Evolutionary conservation across 2,888 invertebrate genomes (phyloP), one percentile per base, ranked within the genome.

Genomic region (Antheraea yamamai): DNA sequence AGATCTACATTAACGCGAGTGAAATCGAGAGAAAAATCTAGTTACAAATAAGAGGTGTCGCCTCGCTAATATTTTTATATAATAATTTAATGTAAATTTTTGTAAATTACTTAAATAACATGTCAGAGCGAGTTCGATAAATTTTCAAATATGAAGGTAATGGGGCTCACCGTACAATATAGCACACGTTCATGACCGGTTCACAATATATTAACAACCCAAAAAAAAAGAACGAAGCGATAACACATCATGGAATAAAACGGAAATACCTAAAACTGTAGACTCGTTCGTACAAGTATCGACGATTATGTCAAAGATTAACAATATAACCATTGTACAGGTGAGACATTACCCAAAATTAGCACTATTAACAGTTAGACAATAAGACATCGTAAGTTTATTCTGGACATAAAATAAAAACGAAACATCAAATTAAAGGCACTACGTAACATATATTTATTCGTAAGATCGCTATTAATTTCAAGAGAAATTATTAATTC

Each of bases 201-300:
- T 78, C 73, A 68, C 16, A 74, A 76, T 73, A 76, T 75, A 74
- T 77, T 75, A 73, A 72, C 73, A 66, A 70, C 77, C 76, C 77
- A 78, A 80, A 78, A 76, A 76, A 81, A 78, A 76, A 76, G 77
- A 80, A 39, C 23, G 39, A 39, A 75, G 61, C 73, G 73, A 73
- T 74, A 75, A 52, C 64, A 47, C 26, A 72, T 77, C 76, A 75
- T 76, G 74, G 76, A 76, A 75, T 74, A 77, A 79, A 81, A 79
- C 79, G 79, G 81, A 82, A 79, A 81, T 81, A 79, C 80, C 78
- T 75, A 77, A 76, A 75, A 75, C 72, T 47, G 61, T 73, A 66
- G 76, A 78, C 78, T 73, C 74, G 79, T 78, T 77, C 68, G 73
- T 72, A 75, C 77, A 73, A 73, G 78, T 75, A 77, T 75, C 76